These are phyloP conservation scores for Nycteola revayana DNA, from an alignment of 2,888 invertebrate genomes.

Conservation along the genomic window DNA sequence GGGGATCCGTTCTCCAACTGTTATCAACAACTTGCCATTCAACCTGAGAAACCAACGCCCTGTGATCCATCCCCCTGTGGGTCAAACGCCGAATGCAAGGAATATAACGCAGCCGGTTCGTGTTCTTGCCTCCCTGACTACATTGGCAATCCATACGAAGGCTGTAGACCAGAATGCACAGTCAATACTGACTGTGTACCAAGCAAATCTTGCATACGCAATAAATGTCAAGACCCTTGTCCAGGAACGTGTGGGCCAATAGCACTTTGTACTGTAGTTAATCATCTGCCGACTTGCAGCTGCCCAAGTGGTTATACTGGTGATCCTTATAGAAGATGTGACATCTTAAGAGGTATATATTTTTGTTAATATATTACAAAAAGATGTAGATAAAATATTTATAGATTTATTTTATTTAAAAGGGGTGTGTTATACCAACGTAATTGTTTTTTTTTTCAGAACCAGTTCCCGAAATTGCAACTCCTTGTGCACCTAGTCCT, in stretches of 20 bases:
- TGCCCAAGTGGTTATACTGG: conserved; percentile 87
- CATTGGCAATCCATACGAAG: conserved; percentile 90
- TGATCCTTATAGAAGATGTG: conserved; percentile 86
- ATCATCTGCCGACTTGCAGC: conserved; percentile 86
- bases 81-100: conserved; percentile 83
- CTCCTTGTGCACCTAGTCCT: conserved; percentile 87
- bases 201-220: conserved; percentile 86
- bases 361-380: no score
- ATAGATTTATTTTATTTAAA: conserved; percentile 3
- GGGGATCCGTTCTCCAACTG: conserved; percentile 87
- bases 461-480: conserved; percentile 54
- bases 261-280: conserved; percentile 87
- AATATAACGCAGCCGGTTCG: conserved; percentile 82
- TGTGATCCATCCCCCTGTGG: conserved; percentile 85
- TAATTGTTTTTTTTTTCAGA: conserved; percentile 45
- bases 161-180: conserved; percentile 88
- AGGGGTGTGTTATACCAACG: no score
- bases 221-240: conserved; percentile 90
- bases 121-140: conserved; percentile 88
- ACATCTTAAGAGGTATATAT: conserved; percentile 53
- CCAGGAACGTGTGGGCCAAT: conserved; percentile 88
- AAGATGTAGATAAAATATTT: neutral
- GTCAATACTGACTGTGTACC: conserved; percentile 87
- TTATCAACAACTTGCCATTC: conserved; percentile 58
- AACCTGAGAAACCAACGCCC: conserved; percentile 75